These are phyloP conservation scores for Chromis chromis DNA, from an alignment of 2,797 vertebrate genomes.

Conservation along the genomic window DNA sequence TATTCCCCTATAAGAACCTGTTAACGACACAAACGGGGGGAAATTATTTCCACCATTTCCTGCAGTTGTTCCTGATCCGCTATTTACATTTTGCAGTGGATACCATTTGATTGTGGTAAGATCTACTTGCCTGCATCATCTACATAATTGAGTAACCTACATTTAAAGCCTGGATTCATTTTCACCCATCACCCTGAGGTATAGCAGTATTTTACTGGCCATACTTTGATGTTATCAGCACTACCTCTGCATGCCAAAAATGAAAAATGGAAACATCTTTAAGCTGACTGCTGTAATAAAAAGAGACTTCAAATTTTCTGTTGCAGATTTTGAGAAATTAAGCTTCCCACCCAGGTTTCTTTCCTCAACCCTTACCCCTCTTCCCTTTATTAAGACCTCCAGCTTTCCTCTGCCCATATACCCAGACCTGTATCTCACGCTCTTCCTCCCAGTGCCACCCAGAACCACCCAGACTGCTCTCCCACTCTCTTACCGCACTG, in stretches of 20 bases:
- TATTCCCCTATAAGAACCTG: slow-evolving; percentile 28
- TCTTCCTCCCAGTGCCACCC: slow-evolving; percentile 70
- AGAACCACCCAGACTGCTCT: slow-evolving; percentile 74
- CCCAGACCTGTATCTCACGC: slow-evolving; percentile 61
- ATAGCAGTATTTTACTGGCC: slow-evolving; percentile 39
- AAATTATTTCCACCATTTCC: slow-evolving; percentile 35
- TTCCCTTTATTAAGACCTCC: slow-evolving; percentile 52
- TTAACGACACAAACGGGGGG: slow-evolving; percentile 43
- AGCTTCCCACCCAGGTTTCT: slow-evolving; percentile 12
- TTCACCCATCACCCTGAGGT: slow-evolving; percentile 50
- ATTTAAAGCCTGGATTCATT: slow-evolving; percentile 48
- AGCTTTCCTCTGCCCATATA: slow-evolving; percentile 39
- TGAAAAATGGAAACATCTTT: slow-evolving; percentile 44
- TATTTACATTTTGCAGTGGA: slow-evolving; percentile 43
- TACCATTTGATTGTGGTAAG: slow-evolving; percentile 13
- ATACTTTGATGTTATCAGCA: slow-evolving; percentile 46
- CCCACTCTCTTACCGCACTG: slow-evolving; percentile 94
- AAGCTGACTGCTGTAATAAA: background rate
- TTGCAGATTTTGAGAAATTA: slow-evolving; percentile 24
- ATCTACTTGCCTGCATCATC: slow-evolving; percentile 42
- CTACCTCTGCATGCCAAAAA: slow-evolving; percentile 33
- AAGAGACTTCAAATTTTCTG: background rate
- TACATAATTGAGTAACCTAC: slow-evolving; percentile 45
- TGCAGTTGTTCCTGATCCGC: slow-evolving; percentile 29
- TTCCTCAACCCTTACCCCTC: slow-evolving; percentile 16